Evolutionary conservation across 2,113 vertebrate species (phyloP), one percentile per base, ranked within the genome.

Genomic region (Caloenas nicobarica): DNA sequence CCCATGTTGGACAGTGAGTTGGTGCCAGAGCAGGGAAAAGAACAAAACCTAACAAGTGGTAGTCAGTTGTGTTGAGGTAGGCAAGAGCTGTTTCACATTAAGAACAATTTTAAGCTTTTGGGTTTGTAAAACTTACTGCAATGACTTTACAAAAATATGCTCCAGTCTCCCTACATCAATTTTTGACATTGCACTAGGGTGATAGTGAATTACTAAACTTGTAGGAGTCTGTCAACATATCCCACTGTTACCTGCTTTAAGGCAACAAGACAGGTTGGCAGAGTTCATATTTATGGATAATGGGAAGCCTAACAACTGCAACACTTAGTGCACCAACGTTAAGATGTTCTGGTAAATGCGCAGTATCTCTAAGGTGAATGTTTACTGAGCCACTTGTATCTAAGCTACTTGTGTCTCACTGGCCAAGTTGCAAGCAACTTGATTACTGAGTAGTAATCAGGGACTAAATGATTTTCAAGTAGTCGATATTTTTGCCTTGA

Each of bases 331-430:
- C 28, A 69, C 25, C 21, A 6, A 8, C 5, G 40, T n/a, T 31
- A 8, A 46, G 28, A 16, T 3, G 2, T 68, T 11, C n/a, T 2
- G 9, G 42, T 40, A 17, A n/a, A n/a, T 0, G 0, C 2, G 7
- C 44, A 21, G 0, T 7, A 18, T 33, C 56, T 76, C 36, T 14
- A 3, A 10, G 0, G 3, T 11, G 50, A 38, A 6, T 2, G 14
- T 48, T 74, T 14, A 40, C 28, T 11, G 26, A 44, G n/a, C 38
- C 46, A 65, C 29, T 1, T 13, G 17, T 70, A 31, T 36, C 51
- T 1, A 1, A 53, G 7, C 14, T 7, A 7, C n/a, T 34, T 5
- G 11, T 28, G 36, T 53, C 53, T 61, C 56, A 8, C 62, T 3
- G 36, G 23, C 40, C 36, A 21, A 19, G 16, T 5, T 72, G 17